Evolutionary conservation across 2,888 invertebrate genomes (phyloP).

Genomic region (Augochlorella aurata): DNA sequence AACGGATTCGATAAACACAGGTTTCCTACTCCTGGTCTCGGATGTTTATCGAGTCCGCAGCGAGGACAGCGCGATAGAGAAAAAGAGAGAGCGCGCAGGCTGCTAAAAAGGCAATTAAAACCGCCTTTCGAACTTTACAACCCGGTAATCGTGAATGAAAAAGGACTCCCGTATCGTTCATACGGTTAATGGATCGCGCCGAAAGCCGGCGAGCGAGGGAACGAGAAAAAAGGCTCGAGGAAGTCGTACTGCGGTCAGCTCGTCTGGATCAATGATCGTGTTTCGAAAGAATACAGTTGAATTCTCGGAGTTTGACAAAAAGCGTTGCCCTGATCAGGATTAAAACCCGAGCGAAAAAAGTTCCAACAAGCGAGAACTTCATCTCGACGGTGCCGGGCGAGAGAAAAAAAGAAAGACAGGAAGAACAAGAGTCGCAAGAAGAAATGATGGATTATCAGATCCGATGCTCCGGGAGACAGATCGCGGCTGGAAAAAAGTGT

Average conservation of each 20-base stretch:
- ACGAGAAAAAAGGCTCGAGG: neutral
- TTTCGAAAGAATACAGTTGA: neutral
- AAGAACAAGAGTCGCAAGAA: neutral
- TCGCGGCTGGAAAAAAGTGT: neutral
- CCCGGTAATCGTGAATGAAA: conserved; percentile 2
- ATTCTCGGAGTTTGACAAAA: conserved; percentile 6
- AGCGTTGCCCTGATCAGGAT: conserved; percentile 13
- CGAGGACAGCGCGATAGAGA: neutral
- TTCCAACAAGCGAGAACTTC: conserved; percentile 12
- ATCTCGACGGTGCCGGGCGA: neutral
- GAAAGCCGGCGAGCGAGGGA: neutral
- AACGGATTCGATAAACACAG: neutral
- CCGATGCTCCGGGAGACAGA: conserved; percentile 8
- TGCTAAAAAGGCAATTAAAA: conserved; percentile 4
- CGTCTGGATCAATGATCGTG: neutral
- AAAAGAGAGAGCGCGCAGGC: neutral
- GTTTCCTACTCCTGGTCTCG: neutral
- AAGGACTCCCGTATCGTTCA: neutral
- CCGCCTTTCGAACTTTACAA: neutral
- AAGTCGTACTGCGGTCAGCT: neutral
- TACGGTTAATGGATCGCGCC: conserved; percentile 6
- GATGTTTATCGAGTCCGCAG: neutral
- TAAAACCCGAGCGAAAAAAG: neutral
- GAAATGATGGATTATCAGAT: conserved; percentile 14
- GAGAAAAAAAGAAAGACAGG: neutral